Evolutionary conservation across 2,797 vertebrate species (phyloP).

Genomic region (Eulemur albifrons): DNA sequence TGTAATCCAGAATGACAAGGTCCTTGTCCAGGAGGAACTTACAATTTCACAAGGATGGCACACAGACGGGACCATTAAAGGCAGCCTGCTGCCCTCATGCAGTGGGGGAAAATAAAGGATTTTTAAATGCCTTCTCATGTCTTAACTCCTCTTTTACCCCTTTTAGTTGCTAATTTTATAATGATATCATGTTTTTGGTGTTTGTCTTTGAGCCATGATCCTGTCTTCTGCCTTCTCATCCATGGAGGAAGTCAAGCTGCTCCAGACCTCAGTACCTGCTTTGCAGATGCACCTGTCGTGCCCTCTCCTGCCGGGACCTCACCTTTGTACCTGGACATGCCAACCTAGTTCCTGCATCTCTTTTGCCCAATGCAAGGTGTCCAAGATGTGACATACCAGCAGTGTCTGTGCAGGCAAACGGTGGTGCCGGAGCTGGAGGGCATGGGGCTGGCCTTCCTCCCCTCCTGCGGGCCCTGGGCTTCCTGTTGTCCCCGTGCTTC

Average conservation of each 20-base stretch:
- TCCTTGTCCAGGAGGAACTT: neutral
- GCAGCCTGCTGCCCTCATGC: neutral
- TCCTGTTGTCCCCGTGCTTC: neutral
- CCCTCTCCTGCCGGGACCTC: neutral
- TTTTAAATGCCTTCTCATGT: neutral
- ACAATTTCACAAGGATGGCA: neutral
- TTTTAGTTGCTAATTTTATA: neutral
- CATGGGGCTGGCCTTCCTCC: neutral
- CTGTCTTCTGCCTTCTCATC: neutral
- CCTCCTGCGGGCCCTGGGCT: neutral
- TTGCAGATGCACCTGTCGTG: neutral
- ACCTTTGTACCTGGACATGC: neutral
- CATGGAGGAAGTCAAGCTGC: neutral
- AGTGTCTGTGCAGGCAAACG: accelerated
- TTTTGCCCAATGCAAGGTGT: neutral
- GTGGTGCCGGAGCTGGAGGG: neutral
- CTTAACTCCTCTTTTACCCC: neutral
- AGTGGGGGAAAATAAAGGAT: neutral
- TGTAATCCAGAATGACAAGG: slow-evolving; percentile 30
- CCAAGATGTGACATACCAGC: neutral
- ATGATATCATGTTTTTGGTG: neutral
- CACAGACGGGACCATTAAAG: neutral
- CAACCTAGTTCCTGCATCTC: neutral
- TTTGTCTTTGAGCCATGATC: neutral
- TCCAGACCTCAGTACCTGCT: neutral